phyloP scores from a whole-genome alignment of 2,797 vertebrate genomes.

The Neoniphon sammara region DNA sequence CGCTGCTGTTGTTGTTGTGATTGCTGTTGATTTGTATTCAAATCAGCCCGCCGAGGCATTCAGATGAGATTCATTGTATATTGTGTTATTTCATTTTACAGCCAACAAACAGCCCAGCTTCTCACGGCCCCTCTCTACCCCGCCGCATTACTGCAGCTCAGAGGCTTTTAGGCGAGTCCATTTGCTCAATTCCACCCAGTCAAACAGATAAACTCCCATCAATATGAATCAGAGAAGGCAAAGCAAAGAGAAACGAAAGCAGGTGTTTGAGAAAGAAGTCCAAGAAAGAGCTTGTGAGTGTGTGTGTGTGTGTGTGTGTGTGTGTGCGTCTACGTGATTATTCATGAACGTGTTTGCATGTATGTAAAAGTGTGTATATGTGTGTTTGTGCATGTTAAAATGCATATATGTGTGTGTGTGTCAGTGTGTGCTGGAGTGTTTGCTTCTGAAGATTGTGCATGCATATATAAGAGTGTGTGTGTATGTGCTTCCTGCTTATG shows the following conservation, averaged over 20 bases:
- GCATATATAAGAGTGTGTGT: not conserved
- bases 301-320: constrained; percentile 4
- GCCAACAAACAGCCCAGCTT: constrained; percentile 37
- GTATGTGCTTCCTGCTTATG: not conserved
- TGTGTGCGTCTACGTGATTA: constrained; percentile 28
- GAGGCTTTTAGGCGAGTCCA: constrained; percentile 56
- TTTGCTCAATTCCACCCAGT: constrained; percentile 59
- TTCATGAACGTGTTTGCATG: not conserved
- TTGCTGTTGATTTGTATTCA: constrained; percentile 66
- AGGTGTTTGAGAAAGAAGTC: constrained; percentile 38
- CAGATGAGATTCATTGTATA: constrained; percentile 58
- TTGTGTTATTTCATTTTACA: constrained; percentile 59
- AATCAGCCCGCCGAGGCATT: constrained; percentile 39
- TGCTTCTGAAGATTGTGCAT: no score
- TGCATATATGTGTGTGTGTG: not conserved
- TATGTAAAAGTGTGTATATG: constrained; percentile 4
- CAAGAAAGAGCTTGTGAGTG: constrained; percentile 19
- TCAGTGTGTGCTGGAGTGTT: constrained; percentile 11
- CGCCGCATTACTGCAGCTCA: constrained; percentile 41
- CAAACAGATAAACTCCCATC: constrained; percentile 53
- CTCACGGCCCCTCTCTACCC: constrained; percentile 16
- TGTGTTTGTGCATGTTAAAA: constrained; percentile 18
- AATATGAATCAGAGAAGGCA: constrained; percentile 50
- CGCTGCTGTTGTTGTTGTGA: constrained; percentile 37
- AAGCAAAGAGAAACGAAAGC: constrained; percentile 30